Evolutionary conservation across 2,888 invertebrate genomes (phyloP).

Genomic region (Pachymerium ferrugineum): DNA sequence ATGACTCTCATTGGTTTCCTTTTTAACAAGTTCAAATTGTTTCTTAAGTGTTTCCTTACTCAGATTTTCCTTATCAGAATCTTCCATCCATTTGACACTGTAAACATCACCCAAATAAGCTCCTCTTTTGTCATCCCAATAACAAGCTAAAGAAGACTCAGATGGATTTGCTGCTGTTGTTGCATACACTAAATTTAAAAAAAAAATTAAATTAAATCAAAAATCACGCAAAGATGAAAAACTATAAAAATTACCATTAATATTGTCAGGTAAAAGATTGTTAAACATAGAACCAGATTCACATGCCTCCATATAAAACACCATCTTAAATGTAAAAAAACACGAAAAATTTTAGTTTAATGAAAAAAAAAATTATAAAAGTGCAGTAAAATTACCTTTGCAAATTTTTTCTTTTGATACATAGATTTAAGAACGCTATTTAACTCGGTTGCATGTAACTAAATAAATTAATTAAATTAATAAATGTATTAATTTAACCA

Average conservation of each 20-base stretch:
- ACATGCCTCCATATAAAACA: slow-evolving; percentile 59
- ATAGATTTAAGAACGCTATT: slow-evolving; percentile 48
- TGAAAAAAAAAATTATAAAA: slow-evolving; percentile 18
- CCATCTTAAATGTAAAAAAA: slow-evolving; percentile 37
- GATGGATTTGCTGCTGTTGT: slow-evolving; percentile 56
- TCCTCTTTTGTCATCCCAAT: slow-evolving; percentile 51
- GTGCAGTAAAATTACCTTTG: slow-evolving; percentile 47
- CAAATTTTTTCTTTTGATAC: slow-evolving; percentile 49
- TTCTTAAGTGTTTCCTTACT: slow-evolving; percentile 52
- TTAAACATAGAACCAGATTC: slow-evolving; percentile 60
- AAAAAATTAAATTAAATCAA: slow-evolving; percentile 28
- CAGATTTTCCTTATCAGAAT: slow-evolving; percentile 54
- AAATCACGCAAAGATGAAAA: slow-evolving; percentile 28
- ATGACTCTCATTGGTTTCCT: slow-evolving; percentile 56
- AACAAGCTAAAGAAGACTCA: slow-evolving; percentile 59
- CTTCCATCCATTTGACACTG: slow-evolving; percentile 59
- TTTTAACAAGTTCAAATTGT: slow-evolving; percentile 53
- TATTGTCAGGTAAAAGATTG: slow-evolving; percentile 50
- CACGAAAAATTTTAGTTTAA: background rate
- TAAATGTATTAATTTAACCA: background rate
- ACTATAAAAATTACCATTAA: slow-evolving; percentile 49
- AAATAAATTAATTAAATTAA: slow-evolving; percentile 34
- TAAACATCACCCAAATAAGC: slow-evolving; percentile 58
- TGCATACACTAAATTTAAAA: slow-evolving; percentile 52
- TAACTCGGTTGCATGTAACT: slow-evolving; percentile 47